Percentiles rank a stretch among this genome's conserved stretches.
Conservation (phyloP, 2,888 invertebrate species). For the Eurytoma californica region DNA sequence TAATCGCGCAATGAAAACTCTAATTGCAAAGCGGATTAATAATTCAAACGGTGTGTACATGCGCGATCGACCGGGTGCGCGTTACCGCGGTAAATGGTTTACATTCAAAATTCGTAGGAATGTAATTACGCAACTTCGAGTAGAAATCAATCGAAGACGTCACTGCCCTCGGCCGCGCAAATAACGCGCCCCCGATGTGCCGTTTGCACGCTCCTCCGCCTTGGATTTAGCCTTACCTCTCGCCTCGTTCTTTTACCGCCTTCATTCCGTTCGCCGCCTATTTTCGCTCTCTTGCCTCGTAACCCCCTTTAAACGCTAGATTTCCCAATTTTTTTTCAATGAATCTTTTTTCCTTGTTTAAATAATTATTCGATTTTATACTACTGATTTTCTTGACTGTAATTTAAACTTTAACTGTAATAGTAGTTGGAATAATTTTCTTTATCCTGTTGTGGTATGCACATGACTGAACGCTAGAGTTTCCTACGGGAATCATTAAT, state of each 20-base stretch:
- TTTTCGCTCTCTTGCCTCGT: not conserved
- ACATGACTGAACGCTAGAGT: no score
- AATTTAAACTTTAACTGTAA: no score
- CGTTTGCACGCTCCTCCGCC: not conserved
- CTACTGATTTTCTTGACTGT: no score
- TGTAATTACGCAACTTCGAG: not conserved
- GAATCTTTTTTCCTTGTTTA: not conserved
- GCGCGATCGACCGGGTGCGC: no score
- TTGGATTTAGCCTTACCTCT: not conserved
- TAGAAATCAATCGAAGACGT: not conserved
- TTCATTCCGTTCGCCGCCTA: not conserved
- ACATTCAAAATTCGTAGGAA: not conserved
- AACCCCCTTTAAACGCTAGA: not conserved
- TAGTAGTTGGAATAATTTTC: no score
- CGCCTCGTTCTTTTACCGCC: not conserved
- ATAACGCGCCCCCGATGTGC: not conserved
- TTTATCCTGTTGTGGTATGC: no score
- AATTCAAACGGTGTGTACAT: no score
- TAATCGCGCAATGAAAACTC: no score
- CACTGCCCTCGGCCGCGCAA: not conserved
- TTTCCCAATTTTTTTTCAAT: constrained; percentile 11
- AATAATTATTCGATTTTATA: no score
- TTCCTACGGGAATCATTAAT: no score
- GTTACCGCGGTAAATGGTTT: not conserved
- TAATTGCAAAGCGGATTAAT: no score